Conservation (phyloP, 2,797 vertebrate species). For the Anomalospiza imberbis region DNA sequence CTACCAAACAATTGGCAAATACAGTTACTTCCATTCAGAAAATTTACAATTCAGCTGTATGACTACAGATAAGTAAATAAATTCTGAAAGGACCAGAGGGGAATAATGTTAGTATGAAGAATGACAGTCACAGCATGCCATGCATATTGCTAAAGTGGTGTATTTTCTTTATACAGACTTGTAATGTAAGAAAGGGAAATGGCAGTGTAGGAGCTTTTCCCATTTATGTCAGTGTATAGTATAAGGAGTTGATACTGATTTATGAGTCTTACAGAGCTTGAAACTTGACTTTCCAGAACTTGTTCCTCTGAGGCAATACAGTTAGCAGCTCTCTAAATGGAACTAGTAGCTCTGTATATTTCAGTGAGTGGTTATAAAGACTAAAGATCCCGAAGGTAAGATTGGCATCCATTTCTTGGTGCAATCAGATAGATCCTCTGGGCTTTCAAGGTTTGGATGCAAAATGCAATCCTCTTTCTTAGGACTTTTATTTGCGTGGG, state of each 20-base stretch:
- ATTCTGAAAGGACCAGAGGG: background rate
- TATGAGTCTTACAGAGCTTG: background rate
- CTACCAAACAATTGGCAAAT: background rate
- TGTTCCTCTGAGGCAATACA: background rate
- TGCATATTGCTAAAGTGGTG: background rate
- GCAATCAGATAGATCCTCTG: background rate
- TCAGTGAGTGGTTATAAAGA: background rate
- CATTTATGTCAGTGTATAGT: background rate
- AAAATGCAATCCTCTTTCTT: background rate
- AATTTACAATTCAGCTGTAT: background rate
- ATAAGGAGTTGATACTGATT: constrained; percentile 19
- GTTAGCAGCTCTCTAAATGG: background rate
- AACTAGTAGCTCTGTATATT: background rate
- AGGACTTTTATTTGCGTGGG: background rate
- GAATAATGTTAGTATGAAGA: background rate
- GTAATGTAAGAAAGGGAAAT: background rate
- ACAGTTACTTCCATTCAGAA: background rate
- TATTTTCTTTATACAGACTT: background rate
- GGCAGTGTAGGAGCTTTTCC: background rate
- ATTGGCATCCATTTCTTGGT: background rate
- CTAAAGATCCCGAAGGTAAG: background rate
- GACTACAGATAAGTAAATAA: background rate
- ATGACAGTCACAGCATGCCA: background rate
- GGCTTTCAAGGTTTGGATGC: background rate
- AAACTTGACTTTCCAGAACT: background rate